Evolutionary conservation across 2,888 invertebrate genomes (phyloP).

Genomic region (Pollenia griseotomentosa): DNA sequence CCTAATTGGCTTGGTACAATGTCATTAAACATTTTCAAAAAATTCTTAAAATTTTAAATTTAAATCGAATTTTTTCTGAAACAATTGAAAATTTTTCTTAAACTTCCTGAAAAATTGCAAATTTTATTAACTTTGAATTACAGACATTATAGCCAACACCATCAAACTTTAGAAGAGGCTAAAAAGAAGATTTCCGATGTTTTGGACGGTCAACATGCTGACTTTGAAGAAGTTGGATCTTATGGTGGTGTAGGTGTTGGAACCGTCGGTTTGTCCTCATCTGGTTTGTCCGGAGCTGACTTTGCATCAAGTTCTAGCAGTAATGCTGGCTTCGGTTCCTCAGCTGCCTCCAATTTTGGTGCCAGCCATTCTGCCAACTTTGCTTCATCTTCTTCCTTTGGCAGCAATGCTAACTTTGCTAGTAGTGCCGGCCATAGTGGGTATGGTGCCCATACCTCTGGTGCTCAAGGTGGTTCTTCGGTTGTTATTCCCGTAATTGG

Average conservation of each 20-base stretch:
- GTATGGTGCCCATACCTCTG: slow-evolving; percentile 74
- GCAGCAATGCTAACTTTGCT: slow-evolving; percentile 67
- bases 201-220: slow-evolving; percentile 71
- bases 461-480: slow-evolving; percentile 75
- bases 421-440: slow-evolving; percentile 75
- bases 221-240: slow-evolving; percentile 77
- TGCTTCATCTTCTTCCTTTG: slow-evolving; percentile 74
- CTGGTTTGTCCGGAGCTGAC: slow-evolving; percentile 66
- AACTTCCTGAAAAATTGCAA: not conserved
- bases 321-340: slow-evolving; percentile 31
- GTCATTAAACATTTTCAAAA: slow-evolving; percentile 57
- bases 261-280: slow-evolving; percentile 75
- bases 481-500: slow-evolving; percentile 77
- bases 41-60: not conserved
- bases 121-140: not conserved
- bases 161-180: slow-evolving; percentile 82
- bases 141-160: slow-evolving; percentile 82
- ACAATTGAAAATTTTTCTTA: slow-evolving; percentile 6
- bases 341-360: slow-evolving; percentile 61
- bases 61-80: not conserved
- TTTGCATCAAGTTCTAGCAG: slow-evolving; percentile 34
- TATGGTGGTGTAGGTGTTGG: slow-evolving; percentile 78
- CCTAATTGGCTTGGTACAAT: slow-evolving; percentile 80
- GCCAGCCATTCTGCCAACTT: slow-evolving; percentile 77
- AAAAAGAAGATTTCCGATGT: slow-evolving; percentile 77